Conservation (phyloP, 2,888 invertebrate species). For the Trachelus iudaicus region DNA sequence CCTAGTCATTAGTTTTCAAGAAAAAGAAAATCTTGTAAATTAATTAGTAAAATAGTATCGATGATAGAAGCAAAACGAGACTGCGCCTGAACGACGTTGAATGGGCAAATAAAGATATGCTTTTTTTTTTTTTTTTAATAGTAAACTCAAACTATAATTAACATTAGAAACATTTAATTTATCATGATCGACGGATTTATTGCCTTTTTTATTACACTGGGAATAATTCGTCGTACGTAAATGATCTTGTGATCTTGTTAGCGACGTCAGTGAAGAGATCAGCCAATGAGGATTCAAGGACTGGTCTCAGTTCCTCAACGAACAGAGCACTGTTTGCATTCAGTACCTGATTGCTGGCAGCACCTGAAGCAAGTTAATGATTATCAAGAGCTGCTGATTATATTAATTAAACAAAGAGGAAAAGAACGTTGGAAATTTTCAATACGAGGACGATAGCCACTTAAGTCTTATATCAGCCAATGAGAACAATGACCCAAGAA, state of each 20-base stretch:
- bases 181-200: background rate
- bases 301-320: constrained; percentile 76
- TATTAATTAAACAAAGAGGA: background rate
- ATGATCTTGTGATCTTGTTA: constrained; percentile 76
- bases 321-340: constrained; percentile 76
- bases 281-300: constrained; percentile 72
- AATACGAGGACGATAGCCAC: background rate
- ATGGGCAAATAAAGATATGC: constrained; percentile 9
- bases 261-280: constrained; percentile 77
- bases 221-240: constrained; percentile 78
- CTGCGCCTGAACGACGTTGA: constrained; percentile 1
- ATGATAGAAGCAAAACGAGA: background rate
- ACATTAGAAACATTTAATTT: background rate
- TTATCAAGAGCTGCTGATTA: background rate
- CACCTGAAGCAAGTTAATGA: constrained; percentile 63
- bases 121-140: constrained; percentile 15
- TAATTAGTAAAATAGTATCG: background rate
- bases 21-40: background rate
- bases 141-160: background rate
- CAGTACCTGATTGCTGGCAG: constrained; percentile 75
- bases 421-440: background rate
- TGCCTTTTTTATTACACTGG: constrained; percentile 59
- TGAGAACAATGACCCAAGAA: constrained; percentile 9
- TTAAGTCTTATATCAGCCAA: background rate
- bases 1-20: constrained; percentile 35